Conservation (phyloP, 2,113 vertebrate genomes). For the Aspiorhynchus laticeps region DNA sequence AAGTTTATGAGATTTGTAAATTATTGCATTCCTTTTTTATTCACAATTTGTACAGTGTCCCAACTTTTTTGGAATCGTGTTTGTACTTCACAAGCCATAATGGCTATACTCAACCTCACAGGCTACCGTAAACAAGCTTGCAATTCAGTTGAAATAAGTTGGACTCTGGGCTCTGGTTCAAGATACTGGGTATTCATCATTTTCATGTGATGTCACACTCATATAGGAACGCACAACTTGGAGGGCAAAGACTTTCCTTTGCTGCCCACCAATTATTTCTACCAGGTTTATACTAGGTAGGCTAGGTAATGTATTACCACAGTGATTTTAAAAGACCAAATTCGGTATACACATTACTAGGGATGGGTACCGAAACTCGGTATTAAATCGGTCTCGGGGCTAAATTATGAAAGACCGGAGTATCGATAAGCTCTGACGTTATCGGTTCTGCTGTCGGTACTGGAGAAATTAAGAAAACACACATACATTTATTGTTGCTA, state of each 20-base stretch:
- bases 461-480: too few relatives aligned
- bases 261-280: not conserved
- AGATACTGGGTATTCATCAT: not conserved
- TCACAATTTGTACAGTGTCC: too few relatives aligned
- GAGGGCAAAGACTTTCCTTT: not conserved
- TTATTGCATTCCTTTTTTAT: too few relatives aligned
- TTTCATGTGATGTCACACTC: not conserved
- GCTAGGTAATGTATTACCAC: not conserved
- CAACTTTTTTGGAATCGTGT: too few relatives aligned
- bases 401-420: too few relatives aligned
- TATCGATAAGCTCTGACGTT: too few relatives aligned
- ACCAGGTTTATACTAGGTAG: not conserved
- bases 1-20: too few relatives aligned
- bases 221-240: not conserved
- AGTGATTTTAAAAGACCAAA: not conserved
- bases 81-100: not conserved
- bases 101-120: not conserved
- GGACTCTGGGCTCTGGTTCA: not conserved
- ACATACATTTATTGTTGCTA: too few relatives aligned
- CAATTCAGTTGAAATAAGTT: not conserved
- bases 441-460: too few relatives aligned
- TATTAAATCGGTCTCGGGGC: too few relatives aligned
- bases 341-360: not conserved
- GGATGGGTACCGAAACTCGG: too few relatives aligned
- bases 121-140: not conserved